Evolutionary conservation across 2,797 vertebrate species (phyloP).

Genomic region (Orestias chungarensis): DNA sequence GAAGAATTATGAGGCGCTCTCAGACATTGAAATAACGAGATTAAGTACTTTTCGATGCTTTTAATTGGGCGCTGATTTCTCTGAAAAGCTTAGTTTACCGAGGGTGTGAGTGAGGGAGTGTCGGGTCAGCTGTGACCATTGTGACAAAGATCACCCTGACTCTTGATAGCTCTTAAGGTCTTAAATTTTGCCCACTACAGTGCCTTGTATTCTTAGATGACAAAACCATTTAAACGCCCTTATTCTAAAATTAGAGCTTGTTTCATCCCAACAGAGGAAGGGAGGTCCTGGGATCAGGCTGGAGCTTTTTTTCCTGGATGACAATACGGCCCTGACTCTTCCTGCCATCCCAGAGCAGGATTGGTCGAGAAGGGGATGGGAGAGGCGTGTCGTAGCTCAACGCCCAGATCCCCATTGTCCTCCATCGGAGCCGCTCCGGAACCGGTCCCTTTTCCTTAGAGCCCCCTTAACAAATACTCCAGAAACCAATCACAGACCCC

Average conservation of each 20-base stretch:
- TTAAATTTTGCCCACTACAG: neutral
- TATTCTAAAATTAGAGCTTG: constrained; percentile 58
- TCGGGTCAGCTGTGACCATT: constrained; percentile 28
- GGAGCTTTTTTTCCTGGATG: constrained; percentile 70
- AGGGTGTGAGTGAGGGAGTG: constrained; percentile 37
- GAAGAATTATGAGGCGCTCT: constrained; percentile 34
- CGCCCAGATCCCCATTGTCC: constrained; percentile 75
- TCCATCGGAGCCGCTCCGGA: constrained; percentile 52
- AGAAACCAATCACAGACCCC: constrained; percentile 63
- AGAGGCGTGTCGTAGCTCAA: constrained; percentile 62
- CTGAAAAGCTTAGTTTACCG: constrained; percentile 27
- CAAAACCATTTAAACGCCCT: constrained; percentile 20
- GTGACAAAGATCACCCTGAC: constrained; percentile 49
- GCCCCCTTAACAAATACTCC: constrained; percentile 16
- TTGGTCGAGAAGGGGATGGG: constrained; percentile 25
- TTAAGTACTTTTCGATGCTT: constrained; percentile 15
- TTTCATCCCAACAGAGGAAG: constrained; percentile 63
- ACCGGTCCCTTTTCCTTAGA: constrained; percentile 57
- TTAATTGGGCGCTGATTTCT: constrained; percentile 23
- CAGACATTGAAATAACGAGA: neutral
- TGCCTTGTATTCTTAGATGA: constrained; percentile 34
- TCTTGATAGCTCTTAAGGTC: neutral
- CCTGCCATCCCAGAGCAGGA: constrained; percentile 63
- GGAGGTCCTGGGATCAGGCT: constrained; percentile 60
- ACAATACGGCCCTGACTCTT: constrained; percentile 62